phyloP scores from a whole-genome alignment of 2,888 invertebrate genomes.

The Temnothorax ravouxi region DNA sequence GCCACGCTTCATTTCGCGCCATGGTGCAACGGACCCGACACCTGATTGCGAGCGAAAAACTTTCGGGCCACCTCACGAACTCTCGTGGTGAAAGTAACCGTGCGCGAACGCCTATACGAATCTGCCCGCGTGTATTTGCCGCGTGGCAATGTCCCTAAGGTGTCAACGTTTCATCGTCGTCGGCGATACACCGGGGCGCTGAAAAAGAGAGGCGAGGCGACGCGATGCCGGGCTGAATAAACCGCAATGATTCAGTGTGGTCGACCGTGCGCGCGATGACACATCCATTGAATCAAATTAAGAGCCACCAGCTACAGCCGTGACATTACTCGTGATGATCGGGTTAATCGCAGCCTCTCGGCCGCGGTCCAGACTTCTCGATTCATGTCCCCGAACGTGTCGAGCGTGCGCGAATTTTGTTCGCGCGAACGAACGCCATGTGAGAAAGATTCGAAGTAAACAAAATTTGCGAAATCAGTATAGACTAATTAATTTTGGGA shows the following conservation, averaged over 20 bases:
- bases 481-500: not conserved
- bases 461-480: not conserved
- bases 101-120: slow-evolving; percentile 4
- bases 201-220: slow-evolving; percentile 13
- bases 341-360: slow-evolving; percentile 41
- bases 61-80: not conserved
- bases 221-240: slow-evolving; percentile 28
- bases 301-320: slow-evolving; percentile 54
- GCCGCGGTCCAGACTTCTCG: slow-evolving; percentile 13
- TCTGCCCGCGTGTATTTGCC: not conserved
- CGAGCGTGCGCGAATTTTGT: not conserved
- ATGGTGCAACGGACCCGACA: slow-evolving; percentile 1
- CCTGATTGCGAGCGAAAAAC: slow-evolving; percentile 12
- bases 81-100: slow-evolving; percentile 64
- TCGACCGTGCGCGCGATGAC: slow-evolving; percentile 62
- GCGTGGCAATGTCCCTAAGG: not conserved
- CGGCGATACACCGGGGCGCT: not conserved
- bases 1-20: not conserved
- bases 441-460: not conserved
- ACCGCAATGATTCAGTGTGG: slow-evolving; percentile 65
- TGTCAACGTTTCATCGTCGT: slow-evolving; percentile 40
- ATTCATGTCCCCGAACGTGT: slow-evolving; percentile 7
- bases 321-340: slow-evolving; percentile 55
- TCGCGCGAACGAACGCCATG: not conserved
- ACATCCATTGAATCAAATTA: slow-evolving; percentile 72